Conservation (phyloP, 92 coral and sea anemone genomes). For the Porites rus region DNA sequence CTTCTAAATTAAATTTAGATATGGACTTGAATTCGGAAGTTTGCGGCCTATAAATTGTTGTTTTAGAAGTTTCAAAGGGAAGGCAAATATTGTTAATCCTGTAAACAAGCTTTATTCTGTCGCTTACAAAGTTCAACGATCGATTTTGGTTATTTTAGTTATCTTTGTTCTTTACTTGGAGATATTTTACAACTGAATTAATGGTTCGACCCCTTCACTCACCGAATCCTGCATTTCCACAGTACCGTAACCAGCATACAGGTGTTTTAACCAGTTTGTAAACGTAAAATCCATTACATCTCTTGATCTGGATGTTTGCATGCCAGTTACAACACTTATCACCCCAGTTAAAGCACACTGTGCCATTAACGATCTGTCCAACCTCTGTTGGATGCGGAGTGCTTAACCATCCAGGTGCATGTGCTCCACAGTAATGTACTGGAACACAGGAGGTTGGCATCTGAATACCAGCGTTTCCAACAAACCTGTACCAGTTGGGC, state of each 20-base stretch:
- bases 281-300: constrained; percentile 49
- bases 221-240: constrained; percentile 16
- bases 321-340: constrained; percentile 41
- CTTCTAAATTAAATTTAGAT: no score
- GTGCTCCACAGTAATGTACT: neutral
- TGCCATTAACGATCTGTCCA: constrained; percentile 43
- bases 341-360: constrained; percentile 58
- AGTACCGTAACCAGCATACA: constrained; percentile 59
- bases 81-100: no score
- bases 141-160: no score
- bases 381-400: neutral
- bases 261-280: constrained; percentile 45
- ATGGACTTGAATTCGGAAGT: no score
- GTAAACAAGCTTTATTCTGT: no score
- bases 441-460: constrained; percentile 66
- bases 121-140: no score
- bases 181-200: neutral
- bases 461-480: constrained; percentile 62
- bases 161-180: no score
- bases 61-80: no score
- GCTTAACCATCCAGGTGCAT: no score
- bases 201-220: no score
- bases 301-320: constrained; percentile 41
- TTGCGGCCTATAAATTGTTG: no score
- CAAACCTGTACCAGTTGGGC: constrained; percentile 71